These are phyloP conservation scores for Linepithema humile DNA, from an alignment of 1,140 invertebrate genomes.

Conservation along the genomic window DNA sequence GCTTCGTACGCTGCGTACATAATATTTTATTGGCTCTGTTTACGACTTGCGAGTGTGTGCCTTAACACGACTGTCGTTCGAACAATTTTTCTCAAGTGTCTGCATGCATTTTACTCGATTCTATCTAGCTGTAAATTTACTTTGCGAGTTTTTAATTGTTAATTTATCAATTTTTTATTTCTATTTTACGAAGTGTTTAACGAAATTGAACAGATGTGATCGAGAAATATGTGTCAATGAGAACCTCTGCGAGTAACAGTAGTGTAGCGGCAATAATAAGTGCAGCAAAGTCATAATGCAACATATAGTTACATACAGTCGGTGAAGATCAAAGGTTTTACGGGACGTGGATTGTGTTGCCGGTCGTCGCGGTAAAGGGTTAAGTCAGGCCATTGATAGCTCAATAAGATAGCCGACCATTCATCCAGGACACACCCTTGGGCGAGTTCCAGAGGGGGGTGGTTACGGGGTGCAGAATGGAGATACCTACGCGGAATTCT, in stretches of 20 bases:
- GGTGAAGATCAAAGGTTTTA: conserved; percentile 83
- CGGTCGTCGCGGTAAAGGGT: conserved; percentile 76
- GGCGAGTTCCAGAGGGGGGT: conserved; percentile 70
- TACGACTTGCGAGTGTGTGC: conserved; percentile 78
- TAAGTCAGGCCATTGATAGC: conserved; percentile 80
- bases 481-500: conserved; percentile 64
- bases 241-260: conserved; percentile 76
- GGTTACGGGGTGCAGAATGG: conserved; percentile 54
- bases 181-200: no score
- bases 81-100: conserved; percentile 26
- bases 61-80: conserved; percentile 71
- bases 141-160: not conserved
- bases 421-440: conserved; percentile 79
- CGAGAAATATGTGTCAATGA: conserved; percentile 29
- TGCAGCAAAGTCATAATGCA: conserved; percentile 79
- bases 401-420: conserved; percentile 81
- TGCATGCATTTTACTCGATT: not conserved
- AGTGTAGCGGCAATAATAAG: conserved; percentile 81
- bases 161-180: no score
- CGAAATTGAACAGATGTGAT: no score
- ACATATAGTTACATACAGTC: conserved; percentile 80
- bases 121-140: not conserved
- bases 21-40: conserved; percentile 84
- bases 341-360: conserved; percentile 72
- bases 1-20: conserved; percentile 71